Evolutionary conservation across 2,888 invertebrate species (phyloP).

Genomic region (Eumacrocentrus americanus): DNA sequence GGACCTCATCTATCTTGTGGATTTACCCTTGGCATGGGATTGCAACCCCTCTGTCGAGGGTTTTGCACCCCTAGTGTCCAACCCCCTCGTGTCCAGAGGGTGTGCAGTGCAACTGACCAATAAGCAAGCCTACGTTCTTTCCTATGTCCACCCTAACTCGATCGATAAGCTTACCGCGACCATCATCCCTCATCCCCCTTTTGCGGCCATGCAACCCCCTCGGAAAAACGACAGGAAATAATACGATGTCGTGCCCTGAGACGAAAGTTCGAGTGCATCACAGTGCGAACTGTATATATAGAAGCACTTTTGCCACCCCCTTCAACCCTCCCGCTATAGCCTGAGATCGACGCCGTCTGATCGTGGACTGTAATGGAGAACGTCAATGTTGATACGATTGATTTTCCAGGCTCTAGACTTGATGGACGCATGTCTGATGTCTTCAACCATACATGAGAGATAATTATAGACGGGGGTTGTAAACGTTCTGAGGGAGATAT

Average conservation of each 20-base stretch:
- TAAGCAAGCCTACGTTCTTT: conserved; percentile 40
- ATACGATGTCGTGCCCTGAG: background rate
- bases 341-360: background rate
- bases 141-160: background rate
- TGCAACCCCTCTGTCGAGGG: background rate
- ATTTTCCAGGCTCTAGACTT: background rate
- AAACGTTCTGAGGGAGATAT: no score
- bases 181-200: background rate
- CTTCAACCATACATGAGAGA: no score
- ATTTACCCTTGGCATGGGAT: background rate
- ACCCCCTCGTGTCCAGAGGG: conserved; percentile 29
- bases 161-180: background rate
- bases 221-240: background rate
- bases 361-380: background rate
- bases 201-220: background rate
- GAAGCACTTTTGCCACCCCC: background rate
- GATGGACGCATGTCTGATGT: no score
- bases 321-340: background rate
- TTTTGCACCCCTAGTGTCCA: conserved; percentile 13
- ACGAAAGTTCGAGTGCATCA: background rate
- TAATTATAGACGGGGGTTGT: no score
- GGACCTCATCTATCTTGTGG: conserved; percentile 3
- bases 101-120: conserved; percentile 57
- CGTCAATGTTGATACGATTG: background rate
- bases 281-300: background rate